A percentile compares a stretch with the other conserved stretches of the same genome.
Evolutionary conservation across 2,888 invertebrate species (phyloP).

Genomic region (Sphaeridia pumilis): DNA sequence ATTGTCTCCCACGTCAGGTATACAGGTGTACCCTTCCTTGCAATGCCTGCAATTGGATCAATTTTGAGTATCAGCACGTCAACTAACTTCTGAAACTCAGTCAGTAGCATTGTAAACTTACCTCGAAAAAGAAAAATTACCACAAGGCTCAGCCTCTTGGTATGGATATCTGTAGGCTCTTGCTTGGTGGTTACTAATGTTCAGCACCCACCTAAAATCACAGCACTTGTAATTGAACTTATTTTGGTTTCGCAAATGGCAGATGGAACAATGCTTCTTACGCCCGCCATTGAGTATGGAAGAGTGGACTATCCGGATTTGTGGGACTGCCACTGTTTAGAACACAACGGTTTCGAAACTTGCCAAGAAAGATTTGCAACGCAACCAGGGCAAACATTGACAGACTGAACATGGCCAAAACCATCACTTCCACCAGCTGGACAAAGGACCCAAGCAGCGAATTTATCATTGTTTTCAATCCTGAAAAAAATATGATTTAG

Average conservation of each 20-base stretch:
- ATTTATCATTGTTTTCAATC: conserved; percentile 90
- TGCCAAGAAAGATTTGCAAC: conserved; percentile 89
- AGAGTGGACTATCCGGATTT: conserved; percentile 2
- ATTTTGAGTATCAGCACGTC: not conserved
- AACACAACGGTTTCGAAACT: conserved; percentile 85
- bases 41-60: conserved; percentile 49
- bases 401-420: conserved; percentile 84
- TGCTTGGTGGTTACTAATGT: conserved; percentile 57
- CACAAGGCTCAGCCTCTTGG: conserved; percentile 69
- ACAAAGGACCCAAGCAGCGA: conserved; percentile 83
- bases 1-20: conserved; percentile 75
- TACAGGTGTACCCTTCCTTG: conserved; percentile 63
- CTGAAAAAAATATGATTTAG: too few species aligned
- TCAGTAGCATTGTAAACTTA: too few species aligned
- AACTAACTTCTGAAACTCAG: too few species aligned
- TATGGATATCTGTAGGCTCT: conserved; percentile 45
- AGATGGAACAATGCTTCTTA: conserved; percentile 3
- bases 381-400: conserved; percentile 94
- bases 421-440: conserved; percentile 90
- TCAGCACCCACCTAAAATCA: conserved; percentile 58
- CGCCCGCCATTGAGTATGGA: conserved; percentile 3
- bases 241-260: too few species aligned
- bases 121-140: conserved; percentile 61
- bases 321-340: conserved; percentile 9
- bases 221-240: too few species aligned